These are phyloP conservation scores for Anhinga rufa DNA, from an alignment of 2,113 vertebrate genomes.

Conservation along the genomic window DNA sequence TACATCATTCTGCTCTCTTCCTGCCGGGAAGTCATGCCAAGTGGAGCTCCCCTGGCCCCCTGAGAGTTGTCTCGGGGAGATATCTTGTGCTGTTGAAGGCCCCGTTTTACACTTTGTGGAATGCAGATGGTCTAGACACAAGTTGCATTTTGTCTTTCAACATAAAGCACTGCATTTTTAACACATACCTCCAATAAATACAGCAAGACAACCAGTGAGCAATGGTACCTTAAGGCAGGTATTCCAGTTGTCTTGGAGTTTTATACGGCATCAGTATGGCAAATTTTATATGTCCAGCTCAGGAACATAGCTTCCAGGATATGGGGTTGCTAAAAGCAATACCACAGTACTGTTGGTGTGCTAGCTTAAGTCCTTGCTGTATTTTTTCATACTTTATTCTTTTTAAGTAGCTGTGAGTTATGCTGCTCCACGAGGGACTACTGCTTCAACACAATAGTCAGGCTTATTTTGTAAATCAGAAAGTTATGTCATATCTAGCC, in stretches of 20 bases:
- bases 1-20: constrained; percentile 35
- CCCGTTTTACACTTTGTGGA: not conserved
- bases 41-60: not conserved
- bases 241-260: not conserved
- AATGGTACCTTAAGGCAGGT: not conserved
- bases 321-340: not conserved
- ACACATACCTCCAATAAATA: not conserved
- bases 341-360: not conserved
- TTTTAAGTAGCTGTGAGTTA: not conserved
- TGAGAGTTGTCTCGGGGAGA: not conserved
- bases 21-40: not conserved
- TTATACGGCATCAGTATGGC: not conserved
- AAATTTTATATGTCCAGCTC: not conserved
- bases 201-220: not conserved
- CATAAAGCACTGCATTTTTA: not conserved
- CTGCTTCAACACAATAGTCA: not conserved
- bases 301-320: not conserved
- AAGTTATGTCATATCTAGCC: not conserved
- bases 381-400: not conserved
- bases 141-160: not conserved
- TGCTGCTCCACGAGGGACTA: not conserved
- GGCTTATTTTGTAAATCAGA: not conserved
- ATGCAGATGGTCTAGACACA: not conserved
- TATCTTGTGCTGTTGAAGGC: not conserved
- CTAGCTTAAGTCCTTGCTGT: not conserved